Percentiles rank a stretch among this genome's conserved stretches.
Evolutionary conservation across 2,797 vertebrate species (phyloP).

Genomic region (Cottoperca gobio): DNA sequence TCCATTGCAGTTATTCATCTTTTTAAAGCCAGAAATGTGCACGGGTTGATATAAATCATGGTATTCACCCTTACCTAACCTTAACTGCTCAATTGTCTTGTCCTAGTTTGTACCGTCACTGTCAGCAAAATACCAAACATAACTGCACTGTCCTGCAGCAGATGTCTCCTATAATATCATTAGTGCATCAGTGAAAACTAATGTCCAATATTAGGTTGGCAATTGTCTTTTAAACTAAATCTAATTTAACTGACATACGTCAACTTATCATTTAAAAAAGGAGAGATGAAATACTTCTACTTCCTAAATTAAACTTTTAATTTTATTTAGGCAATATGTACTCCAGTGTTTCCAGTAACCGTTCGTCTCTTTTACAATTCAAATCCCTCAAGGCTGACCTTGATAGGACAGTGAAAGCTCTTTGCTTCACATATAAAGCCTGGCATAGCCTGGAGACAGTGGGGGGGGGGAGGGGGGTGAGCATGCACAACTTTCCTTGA

Average conservation of each 20-base stretch:
- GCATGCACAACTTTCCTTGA: constrained; percentile 48
- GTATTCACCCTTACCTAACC: not conserved
- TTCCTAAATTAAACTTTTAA: not conserved
- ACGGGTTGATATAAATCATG: not conserved
- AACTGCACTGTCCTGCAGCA: not conserved
- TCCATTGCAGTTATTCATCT: not conserved
- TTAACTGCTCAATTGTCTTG: not conserved
- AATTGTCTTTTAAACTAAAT: not conserved
- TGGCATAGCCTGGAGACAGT: constrained; percentile 37
- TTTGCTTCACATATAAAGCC: constrained; percentile 58
- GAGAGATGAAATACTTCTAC: not conserved
- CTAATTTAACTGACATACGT: constrained; percentile 1
- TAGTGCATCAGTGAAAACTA: not conserved
- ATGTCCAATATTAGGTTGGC: not conserved
- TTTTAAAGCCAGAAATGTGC: not conserved
- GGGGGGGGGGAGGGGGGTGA: constrained; percentile 22
- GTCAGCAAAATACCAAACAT: not conserved
- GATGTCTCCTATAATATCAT: not conserved
- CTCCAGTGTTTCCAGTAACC: constrained; percentile 5
- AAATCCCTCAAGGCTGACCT: constrained; percentile 52
- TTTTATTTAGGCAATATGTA: not conserved
- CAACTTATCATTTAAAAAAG: constrained; percentile 2
- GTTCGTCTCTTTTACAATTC: constrained; percentile 15
- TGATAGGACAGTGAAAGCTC: constrained; percentile 51
- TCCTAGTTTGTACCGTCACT: not conserved